Evolutionary conservation across 2,888 invertebrate genomes (phyloP).

Genomic region (Mythimna loreyi): DNA sequence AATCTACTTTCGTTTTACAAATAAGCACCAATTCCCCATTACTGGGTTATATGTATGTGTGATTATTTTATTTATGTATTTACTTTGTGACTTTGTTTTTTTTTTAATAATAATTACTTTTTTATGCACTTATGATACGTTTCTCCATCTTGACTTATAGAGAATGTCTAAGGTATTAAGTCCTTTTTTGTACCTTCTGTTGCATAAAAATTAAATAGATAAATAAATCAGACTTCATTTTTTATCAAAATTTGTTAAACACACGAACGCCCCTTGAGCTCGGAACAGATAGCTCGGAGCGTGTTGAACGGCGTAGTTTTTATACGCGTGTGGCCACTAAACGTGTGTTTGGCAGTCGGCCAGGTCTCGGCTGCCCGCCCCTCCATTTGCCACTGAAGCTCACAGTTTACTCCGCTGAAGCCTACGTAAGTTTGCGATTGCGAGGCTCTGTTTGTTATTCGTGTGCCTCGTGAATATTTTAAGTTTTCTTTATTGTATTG

Average conservation of each 20-base stretch:
- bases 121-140: no score
- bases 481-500: constrained; percentile 65
- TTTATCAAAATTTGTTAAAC: constrained; percentile 3
- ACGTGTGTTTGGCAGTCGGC: constrained; percentile 74
- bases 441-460: constrained; percentile 64
- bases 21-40: not conserved
- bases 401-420: constrained; percentile 66
- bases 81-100: no score
- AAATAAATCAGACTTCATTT: no score
- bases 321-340: constrained; percentile 73
- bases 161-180: no score
- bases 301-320: constrained; percentile 68
- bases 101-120: no score
- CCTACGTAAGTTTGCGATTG: constrained; percentile 67
- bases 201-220: no score
- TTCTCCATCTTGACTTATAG: no score
- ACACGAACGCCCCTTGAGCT: constrained; percentile 16
- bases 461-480: constrained; percentile 62
- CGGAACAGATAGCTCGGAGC: constrained; percentile 62
- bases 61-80: no score
- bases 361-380: constrained; percentile 63
- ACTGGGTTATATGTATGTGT: no score
- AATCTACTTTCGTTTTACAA: not conserved
- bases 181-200: no score
- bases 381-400: constrained; percentile 72